Conservation (phyloP, 2,888 invertebrate species). For the Tenthredo notha region DNA sequence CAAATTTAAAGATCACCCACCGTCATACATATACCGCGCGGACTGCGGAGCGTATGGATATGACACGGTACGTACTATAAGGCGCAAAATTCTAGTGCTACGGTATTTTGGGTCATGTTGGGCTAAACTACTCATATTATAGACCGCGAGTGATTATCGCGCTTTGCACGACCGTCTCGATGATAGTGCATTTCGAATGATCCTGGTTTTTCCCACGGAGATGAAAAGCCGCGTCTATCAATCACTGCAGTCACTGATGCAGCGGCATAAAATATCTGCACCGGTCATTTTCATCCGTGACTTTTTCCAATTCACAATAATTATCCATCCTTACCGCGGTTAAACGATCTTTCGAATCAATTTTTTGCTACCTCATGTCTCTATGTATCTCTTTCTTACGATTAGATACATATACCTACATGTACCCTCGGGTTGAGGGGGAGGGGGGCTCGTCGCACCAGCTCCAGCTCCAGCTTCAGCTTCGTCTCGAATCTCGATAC, state of each 20-base stretch:
- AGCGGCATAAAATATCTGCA: not conserved
- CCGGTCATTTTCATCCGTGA: not conserved
- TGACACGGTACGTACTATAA: not conserved
- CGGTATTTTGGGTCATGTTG: not conserved
- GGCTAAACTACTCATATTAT: not conserved
- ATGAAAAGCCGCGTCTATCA: conserved; percentile 11
- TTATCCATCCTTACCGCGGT: conserved; percentile 13
- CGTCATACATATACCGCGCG: not conserved
- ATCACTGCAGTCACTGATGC: not conserved
- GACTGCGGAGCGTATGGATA: not conserved
- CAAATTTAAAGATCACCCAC: not conserved
- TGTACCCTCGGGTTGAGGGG: not conserved
- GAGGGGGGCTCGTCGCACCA: not conserved
- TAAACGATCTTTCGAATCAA: not conserved
- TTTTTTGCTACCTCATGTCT: not conserved
- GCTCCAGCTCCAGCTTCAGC: not conserved
- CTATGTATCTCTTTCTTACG: not conserved
- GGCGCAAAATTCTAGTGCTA: not conserved
- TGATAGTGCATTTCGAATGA: conserved; percentile 2
- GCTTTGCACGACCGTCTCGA: not conserved
- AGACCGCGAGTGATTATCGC: not conserved
- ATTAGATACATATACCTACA: not conserved
- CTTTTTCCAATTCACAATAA: conserved; percentile 1
- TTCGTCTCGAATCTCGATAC: conserved; percentile 28
- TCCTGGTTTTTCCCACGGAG: not conserved